Percentiles rank a stretch among this genome's conserved stretches.
Conservation (phyloP, 1,140 invertebrate genomes). For the Watersipora subatra region DNA sequence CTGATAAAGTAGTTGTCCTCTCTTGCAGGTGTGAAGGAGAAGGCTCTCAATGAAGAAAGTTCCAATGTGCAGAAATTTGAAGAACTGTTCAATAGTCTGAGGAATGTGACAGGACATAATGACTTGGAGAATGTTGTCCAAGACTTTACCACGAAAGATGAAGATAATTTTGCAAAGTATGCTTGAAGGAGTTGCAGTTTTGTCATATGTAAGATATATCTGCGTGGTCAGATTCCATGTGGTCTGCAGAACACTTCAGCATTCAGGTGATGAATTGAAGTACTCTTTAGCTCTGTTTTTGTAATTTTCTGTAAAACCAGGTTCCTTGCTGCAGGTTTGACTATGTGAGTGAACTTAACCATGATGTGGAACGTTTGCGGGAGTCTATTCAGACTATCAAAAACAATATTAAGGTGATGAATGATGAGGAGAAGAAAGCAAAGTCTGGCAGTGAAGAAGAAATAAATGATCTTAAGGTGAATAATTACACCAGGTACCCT, state of each 20-base stretch:
- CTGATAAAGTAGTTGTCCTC: too few relatives aligned
- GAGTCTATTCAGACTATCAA: background rate
- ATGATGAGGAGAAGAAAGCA: background rate
- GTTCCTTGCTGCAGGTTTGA: constrained; percentile 2
- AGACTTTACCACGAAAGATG: background rate
- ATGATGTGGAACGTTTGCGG: background rate
- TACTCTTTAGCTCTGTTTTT: too few relatives aligned
- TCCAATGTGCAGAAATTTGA: background rate
- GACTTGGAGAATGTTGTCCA: background rate
- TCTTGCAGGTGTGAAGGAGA: background rate
- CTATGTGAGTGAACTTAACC: constrained; percentile 1
- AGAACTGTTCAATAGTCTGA: background rate
- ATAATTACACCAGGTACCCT: too few relatives aligned
- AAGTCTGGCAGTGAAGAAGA: too few relatives aligned
- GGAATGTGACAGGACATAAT: background rate
- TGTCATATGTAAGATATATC: too few relatives aligned
- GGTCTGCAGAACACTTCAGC: too few relatives aligned
- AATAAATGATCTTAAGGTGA: too few relatives aligned
- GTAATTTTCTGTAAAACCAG: too few relatives aligned
- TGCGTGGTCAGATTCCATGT: too few relatives aligned
- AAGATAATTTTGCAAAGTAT: background rate
- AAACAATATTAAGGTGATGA: background rate
- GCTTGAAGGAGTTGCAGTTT: too few relatives aligned
- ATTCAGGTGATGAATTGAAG: too few relatives aligned
- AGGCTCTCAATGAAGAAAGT: background rate